Evolutionary conservation across 2,113 vertebrate genomes (phyloP).

Genomic region (Varanus komodoensis): DNA sequence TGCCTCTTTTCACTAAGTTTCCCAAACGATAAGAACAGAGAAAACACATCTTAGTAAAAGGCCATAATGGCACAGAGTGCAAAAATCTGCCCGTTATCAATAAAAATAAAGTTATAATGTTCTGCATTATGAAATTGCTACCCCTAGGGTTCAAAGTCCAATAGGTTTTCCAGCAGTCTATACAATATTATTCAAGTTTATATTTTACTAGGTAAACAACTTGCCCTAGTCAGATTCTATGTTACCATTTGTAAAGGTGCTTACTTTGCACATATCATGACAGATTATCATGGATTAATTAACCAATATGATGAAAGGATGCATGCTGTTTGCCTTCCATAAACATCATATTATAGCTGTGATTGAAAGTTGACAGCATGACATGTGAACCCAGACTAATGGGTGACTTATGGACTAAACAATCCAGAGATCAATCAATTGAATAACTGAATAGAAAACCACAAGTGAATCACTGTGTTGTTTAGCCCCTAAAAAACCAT

Average conservation of each 20-base stretch:
- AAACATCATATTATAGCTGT: too few species aligned
- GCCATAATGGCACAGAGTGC: neutral
- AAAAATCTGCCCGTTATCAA: neutral
- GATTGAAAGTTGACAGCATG: too few species aligned
- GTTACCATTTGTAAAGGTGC: neutral
- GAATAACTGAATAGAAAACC: too few species aligned
- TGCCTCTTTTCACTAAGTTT: neutral
- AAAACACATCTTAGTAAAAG: neutral
- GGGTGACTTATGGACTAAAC: too few species aligned
- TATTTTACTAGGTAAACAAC: neutral
- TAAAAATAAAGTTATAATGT: neutral
- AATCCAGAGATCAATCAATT: too few species aligned
- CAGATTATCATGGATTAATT: too few species aligned
- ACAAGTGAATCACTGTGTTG: too few species aligned
- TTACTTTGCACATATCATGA: neutral
- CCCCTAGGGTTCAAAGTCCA: neutral
- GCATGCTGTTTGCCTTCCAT: too few species aligned
- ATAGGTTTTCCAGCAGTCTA: neutral
- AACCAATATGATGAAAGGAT: too few species aligned
- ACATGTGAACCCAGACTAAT: too few species aligned
- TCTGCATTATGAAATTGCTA: neutral
- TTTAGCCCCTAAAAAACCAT: too few species aligned
- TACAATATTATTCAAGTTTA: neutral
- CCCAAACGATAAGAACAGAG: neutral
- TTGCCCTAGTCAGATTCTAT: neutral